Percentiles rank a stretch among this genome's conserved stretches.
Conservation (phyloP, 1,140 invertebrate species). For the Pseudomyrmex sp. region DNA sequence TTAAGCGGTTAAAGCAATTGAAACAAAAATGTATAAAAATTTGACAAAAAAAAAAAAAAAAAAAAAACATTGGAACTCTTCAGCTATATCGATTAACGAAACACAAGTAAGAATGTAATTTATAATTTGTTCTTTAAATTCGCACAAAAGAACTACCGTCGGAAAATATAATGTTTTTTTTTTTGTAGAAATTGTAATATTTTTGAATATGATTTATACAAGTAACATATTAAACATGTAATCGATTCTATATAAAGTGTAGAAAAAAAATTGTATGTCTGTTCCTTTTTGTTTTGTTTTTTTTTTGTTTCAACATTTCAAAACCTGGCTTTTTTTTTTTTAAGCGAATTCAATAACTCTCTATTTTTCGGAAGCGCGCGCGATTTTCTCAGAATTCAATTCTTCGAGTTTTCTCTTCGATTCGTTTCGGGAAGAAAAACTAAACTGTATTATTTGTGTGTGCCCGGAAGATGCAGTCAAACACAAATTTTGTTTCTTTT, state of each 20-base stretch:
- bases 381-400: too few species aligned
- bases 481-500: slow-evolving; percentile 55
- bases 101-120: slow-evolving; percentile 37
- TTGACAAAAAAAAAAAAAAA: slow-evolving; percentile 7
- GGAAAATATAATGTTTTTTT: neutral
- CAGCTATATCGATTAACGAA: slow-evolving; percentile 52
- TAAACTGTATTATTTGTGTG: neutral
- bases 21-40: slow-evolving; percentile 61
- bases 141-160: neutral
- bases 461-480: slow-evolving; percentile 32
- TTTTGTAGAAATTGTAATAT: neutral
- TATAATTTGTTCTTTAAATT: slow-evolving; percentile 18
- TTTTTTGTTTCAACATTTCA: too few species aligned
- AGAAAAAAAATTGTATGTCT: too few species aligned
- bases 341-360: too few species aligned
- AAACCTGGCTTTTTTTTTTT: too few species aligned
- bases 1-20: neutral
- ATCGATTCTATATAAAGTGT: too few species aligned
- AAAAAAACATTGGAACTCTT: neutral
- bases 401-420: too few species aligned
- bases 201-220: too few species aligned
- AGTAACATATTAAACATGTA: too few species aligned
- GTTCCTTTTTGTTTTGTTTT: too few species aligned
- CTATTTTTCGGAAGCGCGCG: too few species aligned
- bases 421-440: too few species aligned